Evolutionary conservation across 2,888 invertebrate genomes (phyloP).

Genomic region (Apamea crenata): DNA sequence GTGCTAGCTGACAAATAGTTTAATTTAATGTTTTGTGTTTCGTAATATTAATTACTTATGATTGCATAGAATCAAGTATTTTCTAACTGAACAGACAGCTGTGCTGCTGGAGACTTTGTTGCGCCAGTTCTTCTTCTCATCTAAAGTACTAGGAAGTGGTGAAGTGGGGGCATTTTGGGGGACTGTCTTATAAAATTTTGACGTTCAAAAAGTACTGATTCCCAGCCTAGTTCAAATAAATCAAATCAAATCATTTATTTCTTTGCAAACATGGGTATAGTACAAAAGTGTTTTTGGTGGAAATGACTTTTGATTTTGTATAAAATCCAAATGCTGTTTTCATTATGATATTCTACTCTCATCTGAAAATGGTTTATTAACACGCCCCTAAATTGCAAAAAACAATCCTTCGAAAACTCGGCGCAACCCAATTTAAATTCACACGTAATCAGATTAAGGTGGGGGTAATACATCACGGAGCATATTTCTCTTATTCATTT

Average conservation of each 20-base stretch:
- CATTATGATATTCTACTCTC: background rate
- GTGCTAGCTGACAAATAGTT: background rate
- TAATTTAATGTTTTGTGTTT: background rate
- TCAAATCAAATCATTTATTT: too few species aligned
- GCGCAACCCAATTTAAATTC: slow-evolving; percentile 61
- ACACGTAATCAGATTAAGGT: slow-evolving; percentile 60
- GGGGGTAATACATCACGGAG: slow-evolving; percentile 63
- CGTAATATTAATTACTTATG: background rate
- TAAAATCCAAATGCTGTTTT: background rate
- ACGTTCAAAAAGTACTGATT: background rate
- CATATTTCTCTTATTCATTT: slow-evolving; percentile 66
- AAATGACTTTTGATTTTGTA: background rate
- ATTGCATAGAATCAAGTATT: background rate
- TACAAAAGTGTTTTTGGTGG: too few species aligned
- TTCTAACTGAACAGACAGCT: background rate
- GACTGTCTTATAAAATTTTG: background rate
- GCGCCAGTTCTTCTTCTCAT: background rate
- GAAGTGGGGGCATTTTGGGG: background rate
- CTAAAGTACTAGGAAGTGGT: background rate
- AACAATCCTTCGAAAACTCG: slow-evolving; percentile 35
- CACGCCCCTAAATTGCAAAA: slow-evolving; percentile 5
- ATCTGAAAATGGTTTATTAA: slow-evolving; percentile 13
- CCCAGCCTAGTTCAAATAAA: background rate
- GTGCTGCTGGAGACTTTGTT: background rate
- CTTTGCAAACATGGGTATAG: too few species aligned